phyloP scores from a whole-genome alignment of 2,888 invertebrate species.

The Abscondita cerata region DNA sequence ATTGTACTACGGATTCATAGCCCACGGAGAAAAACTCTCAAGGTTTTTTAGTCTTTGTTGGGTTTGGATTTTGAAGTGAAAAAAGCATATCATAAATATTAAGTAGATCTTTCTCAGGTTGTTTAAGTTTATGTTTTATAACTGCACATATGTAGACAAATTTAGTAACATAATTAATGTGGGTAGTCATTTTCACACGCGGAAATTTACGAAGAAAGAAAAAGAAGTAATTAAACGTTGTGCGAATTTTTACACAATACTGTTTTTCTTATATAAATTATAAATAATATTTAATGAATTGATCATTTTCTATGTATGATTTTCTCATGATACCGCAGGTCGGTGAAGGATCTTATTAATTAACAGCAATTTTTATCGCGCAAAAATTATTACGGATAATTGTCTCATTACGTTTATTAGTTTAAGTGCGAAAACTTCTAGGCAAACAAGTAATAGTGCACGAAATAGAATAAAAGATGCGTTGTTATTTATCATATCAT shows the following conservation, averaged over 20 bases:
- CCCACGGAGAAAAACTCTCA: constrained; percentile 33
- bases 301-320: constrained; percentile 10
- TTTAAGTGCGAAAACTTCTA: too few species aligned
- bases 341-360: constrained; percentile 21
- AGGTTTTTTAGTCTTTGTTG: constrained; percentile 23
- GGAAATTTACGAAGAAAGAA: constrained; percentile 10
- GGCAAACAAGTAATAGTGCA: too few species aligned
- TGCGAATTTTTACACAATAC: constrained; percentile 18
- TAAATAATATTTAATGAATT: constrained; percentile 24
- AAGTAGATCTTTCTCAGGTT: too few species aligned
- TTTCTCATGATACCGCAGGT: neutral
- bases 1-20: constrained; percentile 36
- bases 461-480: too few species aligned
- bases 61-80: constrained; percentile 22
- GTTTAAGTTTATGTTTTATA: neutral
- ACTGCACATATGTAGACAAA: constrained; percentile 21
- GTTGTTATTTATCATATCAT: too few species aligned
- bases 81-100: neutral
- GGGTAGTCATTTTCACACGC: constrained; percentile 16
- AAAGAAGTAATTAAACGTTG: constrained; percentile 26
- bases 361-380: constrained; percentile 11
- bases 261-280: neutral
- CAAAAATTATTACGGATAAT: too few species aligned
- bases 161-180: constrained; percentile 14
- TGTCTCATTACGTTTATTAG: too few species aligned